phyloP scores from a whole-genome alignment of 2,797 vertebrate species.

The Pseudomugil tenellus region DNA sequence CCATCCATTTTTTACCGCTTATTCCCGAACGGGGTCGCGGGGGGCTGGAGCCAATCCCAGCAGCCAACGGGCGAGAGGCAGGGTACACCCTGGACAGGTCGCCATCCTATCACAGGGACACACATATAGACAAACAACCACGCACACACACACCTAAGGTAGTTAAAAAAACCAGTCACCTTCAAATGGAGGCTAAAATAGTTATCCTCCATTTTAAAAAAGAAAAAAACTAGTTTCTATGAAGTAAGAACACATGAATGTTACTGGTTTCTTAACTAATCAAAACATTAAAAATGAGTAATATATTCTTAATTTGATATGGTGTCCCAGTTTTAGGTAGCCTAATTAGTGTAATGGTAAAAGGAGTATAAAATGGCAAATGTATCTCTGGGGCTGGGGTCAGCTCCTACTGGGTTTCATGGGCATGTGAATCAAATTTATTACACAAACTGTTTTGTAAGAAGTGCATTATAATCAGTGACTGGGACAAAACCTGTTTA shows the following conservation, averaged over 20 bases:
- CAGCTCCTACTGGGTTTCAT: conserved; percentile 24
- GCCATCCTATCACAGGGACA: no score
- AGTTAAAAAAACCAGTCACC: no score
- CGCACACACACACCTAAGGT: no score
- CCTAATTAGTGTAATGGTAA: conserved; percentile 7
- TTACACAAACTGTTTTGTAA: neutral
- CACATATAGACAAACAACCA: no score
- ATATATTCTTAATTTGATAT: conserved; percentile 18
- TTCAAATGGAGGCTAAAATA: no score
- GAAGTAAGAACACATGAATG: neutral
- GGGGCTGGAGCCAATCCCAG: no score
- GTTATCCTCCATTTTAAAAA: no score
- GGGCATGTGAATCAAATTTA: neutral
- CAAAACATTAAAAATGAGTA: neutral
- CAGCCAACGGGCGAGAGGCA: no score
- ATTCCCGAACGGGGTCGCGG: no score
- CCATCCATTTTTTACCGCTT: no score
- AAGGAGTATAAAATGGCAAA: neutral
- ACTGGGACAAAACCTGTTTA: neutral
- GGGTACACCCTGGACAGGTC: no score
- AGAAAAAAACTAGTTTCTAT: no score
- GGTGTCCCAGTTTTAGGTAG: conserved; percentile 26
- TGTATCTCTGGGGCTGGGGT: conserved; percentile 20
- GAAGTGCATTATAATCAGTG: neutral
- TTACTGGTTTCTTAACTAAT: conserved; percentile 2